Percentiles rank a stretch among this genome's conserved stretches.
Evolutionary conservation across 2,888 invertebrate species (phyloP).

Genomic region (Diaperis boleti): DNA sequence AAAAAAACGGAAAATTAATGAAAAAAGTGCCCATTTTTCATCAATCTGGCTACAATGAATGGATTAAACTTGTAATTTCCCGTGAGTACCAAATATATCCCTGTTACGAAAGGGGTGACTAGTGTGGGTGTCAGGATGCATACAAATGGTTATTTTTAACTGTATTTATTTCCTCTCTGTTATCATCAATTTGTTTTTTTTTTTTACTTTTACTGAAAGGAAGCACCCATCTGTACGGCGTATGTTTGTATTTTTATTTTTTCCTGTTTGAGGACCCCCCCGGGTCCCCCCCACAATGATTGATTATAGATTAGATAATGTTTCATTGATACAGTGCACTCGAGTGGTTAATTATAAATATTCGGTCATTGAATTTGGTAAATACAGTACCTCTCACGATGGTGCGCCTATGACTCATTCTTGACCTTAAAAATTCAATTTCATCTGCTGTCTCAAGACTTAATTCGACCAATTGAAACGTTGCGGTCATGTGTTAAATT

Average conservation of each 20-base stretch:
- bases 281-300: slow-evolving; percentile 3
- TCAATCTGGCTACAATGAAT: slow-evolving; percentile 5
- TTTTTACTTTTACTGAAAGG: neutral
- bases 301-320: slow-evolving; percentile 4
- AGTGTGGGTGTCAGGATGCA: slow-evolving; percentile 54
- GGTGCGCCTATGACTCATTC: slow-evolving; percentile 48
- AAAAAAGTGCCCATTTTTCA: slow-evolving; percentile 48
- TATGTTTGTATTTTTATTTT: neutral
- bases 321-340: neutral
- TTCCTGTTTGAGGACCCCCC: neutral
- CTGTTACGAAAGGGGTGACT: neutral
- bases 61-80: slow-evolving; percentile 14
- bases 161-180: slow-evolving; percentile 47
- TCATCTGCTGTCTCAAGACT: slow-evolving; percentile 46
- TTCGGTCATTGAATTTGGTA: slow-evolving; percentile 20
- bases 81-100: slow-evolving; percentile 43
- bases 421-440: slow-evolving; percentile 55
- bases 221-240: neutral
- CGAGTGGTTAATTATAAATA: slow-evolving; percentile 28
- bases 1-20: slow-evolving; percentile 49
- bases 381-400: slow-evolving; percentile 37
- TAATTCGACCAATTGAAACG: slow-evolving; percentile 36
- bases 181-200: slow-evolving; percentile 24
- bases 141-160: slow-evolving; percentile 54
- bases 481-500: slow-evolving; percentile 26